Evolutionary conservation across 2,888 invertebrate species (phyloP).

Genomic region (Helobdella robusta): DNA sequence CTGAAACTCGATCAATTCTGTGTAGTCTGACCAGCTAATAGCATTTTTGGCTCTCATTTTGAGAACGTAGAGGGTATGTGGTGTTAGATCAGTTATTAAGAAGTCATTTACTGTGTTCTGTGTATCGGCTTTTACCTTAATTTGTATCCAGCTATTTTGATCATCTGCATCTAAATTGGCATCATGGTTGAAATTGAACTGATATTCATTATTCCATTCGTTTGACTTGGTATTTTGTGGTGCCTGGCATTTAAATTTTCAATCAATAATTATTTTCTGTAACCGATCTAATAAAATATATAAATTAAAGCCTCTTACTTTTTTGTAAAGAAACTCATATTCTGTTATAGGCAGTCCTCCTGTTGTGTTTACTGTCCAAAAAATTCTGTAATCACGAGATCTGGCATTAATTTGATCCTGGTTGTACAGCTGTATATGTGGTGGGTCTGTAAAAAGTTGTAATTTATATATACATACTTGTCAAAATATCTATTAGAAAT

Average conservation of each 20-base stretch:
- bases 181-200: too few species aligned
- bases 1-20: not conserved
- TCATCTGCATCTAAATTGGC: too few species aligned
- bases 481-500: too few species aligned
- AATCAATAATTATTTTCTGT: too few species aligned
- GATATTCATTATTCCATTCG: too few species aligned
- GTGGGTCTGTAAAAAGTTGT: too few species aligned
- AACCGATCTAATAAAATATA: not conserved
- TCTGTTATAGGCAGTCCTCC: slow-evolving; percentile 22
- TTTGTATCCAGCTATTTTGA: not conserved
- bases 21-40: slow-evolving; percentile 19
- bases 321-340: slow-evolving; percentile 8
- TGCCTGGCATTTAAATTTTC: too few species aligned
- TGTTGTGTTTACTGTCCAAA: slow-evolving; percentile 13
- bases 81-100: not conserved
- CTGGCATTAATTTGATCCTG: too few species aligned
- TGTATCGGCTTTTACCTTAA: not conserved
- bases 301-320: not conserved
- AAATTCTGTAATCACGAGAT: slow-evolving; percentile 3
- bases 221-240: too few species aligned
- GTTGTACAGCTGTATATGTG: too few species aligned
- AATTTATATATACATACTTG: too few species aligned
- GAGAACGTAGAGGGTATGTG: slow-evolving; percentile 15
- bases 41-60: slow-evolving; percentile 22
- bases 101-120: not conserved